Base-by-base conservation (phyloP, 37 sponge, comb jelly and placozoan species). In the Lycopodina hypogea region DNA sequence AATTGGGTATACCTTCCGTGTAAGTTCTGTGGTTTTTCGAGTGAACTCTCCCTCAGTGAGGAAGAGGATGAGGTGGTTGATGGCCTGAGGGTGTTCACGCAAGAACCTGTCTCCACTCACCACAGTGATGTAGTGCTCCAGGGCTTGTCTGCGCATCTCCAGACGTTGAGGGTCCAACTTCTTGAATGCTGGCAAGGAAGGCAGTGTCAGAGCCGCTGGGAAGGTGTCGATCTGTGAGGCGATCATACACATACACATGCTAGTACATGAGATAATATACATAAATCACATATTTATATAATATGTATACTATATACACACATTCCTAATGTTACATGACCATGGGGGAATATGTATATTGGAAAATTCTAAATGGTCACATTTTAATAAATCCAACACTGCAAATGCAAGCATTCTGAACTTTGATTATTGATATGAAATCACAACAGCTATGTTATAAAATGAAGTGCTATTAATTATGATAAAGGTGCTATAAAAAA, bases 41-140 rank as follows among this genome's bases (percentile, higher is more conserved):
- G 39, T 69, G 71, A 81, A 87, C 65, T 51, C 40, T 58, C 34
- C 65, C 15, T 74, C 69, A 45, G 84, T 45, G 45, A 88, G 79
- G 68, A 88, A 88, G 24, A 56, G 35, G 34, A 78, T 72, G 53
- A 88, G 21, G 28, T 56, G 48, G 23, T n/a, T 23, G 23, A 83
- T 50, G 0, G 74, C 60, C 21, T 88, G 68, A 11, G 75, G 84
- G 55, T 78, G 68, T 6, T 33, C 45, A 7, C n/a, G 1, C 14
- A 88, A 61, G 61, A 83, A 83, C n/a, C 21, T 14, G 28, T 83
- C 78, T 0, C 84, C 78, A 9, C 56, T 30, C 3, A 83, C 42
- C 9, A 45, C 60, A 53, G 83, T 36, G 35, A 91, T 61, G 76
- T 87, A 91, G 51, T 26, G 28, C 23, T 91, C 57, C 40, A 91